Evolutionary conservation across 1,140 invertebrate species (phyloP), one percentile per base, ranked within the genome.

Genomic region (Drosophila sechellia): DNA sequence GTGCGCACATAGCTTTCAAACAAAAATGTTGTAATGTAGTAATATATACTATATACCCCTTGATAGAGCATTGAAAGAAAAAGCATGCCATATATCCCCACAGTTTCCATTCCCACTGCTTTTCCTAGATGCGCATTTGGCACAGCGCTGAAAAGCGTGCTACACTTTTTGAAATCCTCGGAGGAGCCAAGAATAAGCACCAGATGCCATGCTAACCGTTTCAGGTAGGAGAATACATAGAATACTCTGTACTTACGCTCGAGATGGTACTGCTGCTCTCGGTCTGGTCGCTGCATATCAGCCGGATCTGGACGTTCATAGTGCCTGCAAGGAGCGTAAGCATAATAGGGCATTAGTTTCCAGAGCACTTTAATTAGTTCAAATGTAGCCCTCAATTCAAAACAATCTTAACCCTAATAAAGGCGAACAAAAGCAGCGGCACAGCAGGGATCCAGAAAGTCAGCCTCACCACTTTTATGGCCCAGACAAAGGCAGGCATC

Each of bases 251-350:
- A 91, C 90, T 91, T 70, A 91, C 90, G 61, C 66, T 60, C 15
- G 72, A 76, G 43, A 90, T 81, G 48, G 49, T 73, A 50, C 68
- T 79, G 43, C 52, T 63, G 42, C 48, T 71, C 53, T 78, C 53
- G 10, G 66, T 89, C 53, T 53, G 46, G 55, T 75, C 79, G 63
- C 90, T 91, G 73, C 90, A 91, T 70, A 91, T 81, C 64, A 91
- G 46, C 4, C 86, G 90, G 65, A 91, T 75, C 54, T 91, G 90
- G 27, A 91, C 90, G 69, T 90, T 90, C 65, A 91, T 78, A 43
- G 58, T 77, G 63, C 83, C 90, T 91, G 66, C 31, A 81, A 90
- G 34, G 22, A 57, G 52, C 66, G 40, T 35, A 66, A 78, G 68
- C 53, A 42, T 50, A 65, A 79, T 57, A 15, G 50, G 49, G 60